Evolutionary conservation across 2,888 invertebrate genomes (phyloP), one percentile per base, ranked within the genome.

Genomic region (Griposia aprilina): DNA sequence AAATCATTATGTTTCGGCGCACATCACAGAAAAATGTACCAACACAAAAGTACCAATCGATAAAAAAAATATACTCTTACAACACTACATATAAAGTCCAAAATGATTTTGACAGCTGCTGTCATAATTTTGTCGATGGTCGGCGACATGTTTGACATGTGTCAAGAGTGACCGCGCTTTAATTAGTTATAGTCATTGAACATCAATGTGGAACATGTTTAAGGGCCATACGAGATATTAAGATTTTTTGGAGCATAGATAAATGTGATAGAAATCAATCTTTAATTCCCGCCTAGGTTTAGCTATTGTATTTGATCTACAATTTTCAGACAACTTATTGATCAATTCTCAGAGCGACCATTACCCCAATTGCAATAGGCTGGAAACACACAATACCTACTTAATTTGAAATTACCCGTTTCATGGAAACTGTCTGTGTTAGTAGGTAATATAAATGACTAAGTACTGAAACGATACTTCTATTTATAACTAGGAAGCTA

Each of bases 131-230:
- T 86, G 90, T 83, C 78, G 78, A 72, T 72, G 78, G 68, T 59
- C 87, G 89, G 90, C 91, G 93, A 94, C 93, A 93, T 90, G 91
- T 91, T 89, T 93, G 95, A 96, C 95, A 95, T 92, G 86, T 94
- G 96, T 96, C 95, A 94, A 88, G 88, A 89, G 88, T 89, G 89
- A 90, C 88, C 90, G 91, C 90, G 91, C 91, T 93, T 94, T 94
- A 93, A 94, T 94, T 95, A 94, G 95, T 95, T 93, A 93, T 91
- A 90, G 91, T 90, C 90, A 90, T 88, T 90, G 87, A 88, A 80
- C 84, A 90, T 91, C 90, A 88, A 82, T 86, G 81, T 83, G 79
- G 78, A 82, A 88, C 82, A 69, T 74, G 74, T 76, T 86, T 87
- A 87, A 84, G 86, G 84, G 68, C 62, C 57, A 85, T 83, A 80